These are phyloP conservation scores for Aphis craccivora DNA, from an alignment of 1,140 invertebrate genomes.

Conservation along the genomic window DNA sequence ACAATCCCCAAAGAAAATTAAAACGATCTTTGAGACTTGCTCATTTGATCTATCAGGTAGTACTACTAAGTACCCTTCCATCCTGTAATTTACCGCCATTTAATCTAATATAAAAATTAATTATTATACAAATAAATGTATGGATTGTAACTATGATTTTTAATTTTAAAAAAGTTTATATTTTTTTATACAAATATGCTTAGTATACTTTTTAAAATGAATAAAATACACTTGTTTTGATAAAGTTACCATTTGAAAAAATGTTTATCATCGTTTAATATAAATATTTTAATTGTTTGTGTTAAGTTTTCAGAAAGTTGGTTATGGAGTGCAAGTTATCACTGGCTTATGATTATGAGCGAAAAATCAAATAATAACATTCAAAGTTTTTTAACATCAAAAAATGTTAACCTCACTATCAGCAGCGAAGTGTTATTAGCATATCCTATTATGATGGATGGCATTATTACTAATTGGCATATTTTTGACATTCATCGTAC, in stretches of 20 bases:
- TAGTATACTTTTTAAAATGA: no score
- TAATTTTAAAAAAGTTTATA: no score
- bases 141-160: no score
- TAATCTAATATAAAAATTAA: no score
- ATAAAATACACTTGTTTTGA: no score
- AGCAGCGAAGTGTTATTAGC: conserved; percentile 17
- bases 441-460: not conserved
- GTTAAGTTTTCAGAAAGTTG: conserved; percentile 5
- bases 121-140: no score
- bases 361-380: not conserved
- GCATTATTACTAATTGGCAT: not conserved
- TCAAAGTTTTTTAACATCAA: not conserved
- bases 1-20: no score
- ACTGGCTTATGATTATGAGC: conserved; percentile 48
- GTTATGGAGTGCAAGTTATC: conserved; percentile 41
- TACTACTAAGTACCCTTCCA: no score
- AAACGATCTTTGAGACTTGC: no score
- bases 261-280: not conserved
- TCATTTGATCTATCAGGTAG: no score
- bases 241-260: not conserved
- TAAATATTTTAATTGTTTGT: not conserved
- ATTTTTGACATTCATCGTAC: conserved; percentile 44
- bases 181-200: no score
- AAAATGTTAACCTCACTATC: conserved; percentile 15
- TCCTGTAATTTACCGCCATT: no score